Conservation (phyloP, 2,888 invertebrate genomes). For the Eledone cirrhosa region DNA sequence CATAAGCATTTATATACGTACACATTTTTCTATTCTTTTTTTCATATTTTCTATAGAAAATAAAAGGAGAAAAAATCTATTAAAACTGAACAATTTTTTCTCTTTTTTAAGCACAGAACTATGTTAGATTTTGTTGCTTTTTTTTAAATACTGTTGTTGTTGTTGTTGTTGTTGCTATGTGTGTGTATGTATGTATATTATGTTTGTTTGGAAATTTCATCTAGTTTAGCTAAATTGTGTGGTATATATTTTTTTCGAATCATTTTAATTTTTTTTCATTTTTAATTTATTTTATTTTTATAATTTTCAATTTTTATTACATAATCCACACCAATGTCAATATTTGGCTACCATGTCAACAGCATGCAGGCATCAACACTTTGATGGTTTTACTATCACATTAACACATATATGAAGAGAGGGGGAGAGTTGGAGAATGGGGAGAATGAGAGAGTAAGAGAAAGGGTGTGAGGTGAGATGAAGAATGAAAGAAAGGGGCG, state of each 20-base stretch:
- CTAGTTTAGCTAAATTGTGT: neutral
- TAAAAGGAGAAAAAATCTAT: neutral
- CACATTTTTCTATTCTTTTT: neutral
- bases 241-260: neutral
- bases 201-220: neutral
- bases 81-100: neutral
- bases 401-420: too few species aligned
- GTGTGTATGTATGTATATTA: neutral
- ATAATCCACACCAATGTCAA: too few species aligned
- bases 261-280: neutral
- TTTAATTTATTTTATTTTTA: neutral
- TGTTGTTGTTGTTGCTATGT: neutral
- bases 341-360: too few species aligned
- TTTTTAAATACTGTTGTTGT: too few species aligned
- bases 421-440: too few species aligned
- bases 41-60: neutral
- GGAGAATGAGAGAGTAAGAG: too few species aligned
- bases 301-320: neutral
- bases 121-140: too few species aligned
- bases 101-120: neutral
- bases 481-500: too few species aligned
- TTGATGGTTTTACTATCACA: too few species aligned
- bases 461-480: too few species aligned
- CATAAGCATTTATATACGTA: neutral
- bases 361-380: too few species aligned